Conservation (phyloP, 1,140 invertebrate species). For the Nixonia krombeini region DNA sequence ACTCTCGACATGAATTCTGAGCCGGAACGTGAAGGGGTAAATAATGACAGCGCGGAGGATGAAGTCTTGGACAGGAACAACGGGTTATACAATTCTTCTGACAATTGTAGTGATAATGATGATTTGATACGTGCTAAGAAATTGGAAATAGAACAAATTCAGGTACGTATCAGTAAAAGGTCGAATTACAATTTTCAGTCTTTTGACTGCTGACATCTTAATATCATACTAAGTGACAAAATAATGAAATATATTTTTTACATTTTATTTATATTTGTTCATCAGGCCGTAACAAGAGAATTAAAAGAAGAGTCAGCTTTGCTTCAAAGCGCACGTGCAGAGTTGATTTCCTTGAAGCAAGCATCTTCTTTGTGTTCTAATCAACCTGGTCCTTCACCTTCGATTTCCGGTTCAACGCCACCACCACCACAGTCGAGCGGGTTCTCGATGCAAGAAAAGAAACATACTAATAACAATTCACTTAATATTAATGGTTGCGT, state of each 20-base stretch:
- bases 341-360: slow-evolving; percentile 62
- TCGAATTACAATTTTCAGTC: no score
- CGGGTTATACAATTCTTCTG: slow-evolving; percentile 36
- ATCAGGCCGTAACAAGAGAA: slow-evolving; percentile 60
- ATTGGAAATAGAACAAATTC: slow-evolving; percentile 31
- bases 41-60: slow-evolving; percentile 6
- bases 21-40: slow-evolving; percentile 47
- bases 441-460: background rate
- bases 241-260: background rate
- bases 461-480: slow-evolving; percentile 48
- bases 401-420: slow-evolving; percentile 43
- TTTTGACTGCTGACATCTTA: no score
- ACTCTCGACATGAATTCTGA: slow-evolving; percentile 40
- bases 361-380: slow-evolving; percentile 15
- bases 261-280: slow-evolving; percentile 9
- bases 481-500: slow-evolving; percentile 39
- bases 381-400: slow-evolving; percentile 29
- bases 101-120: slow-evolving; percentile 49
- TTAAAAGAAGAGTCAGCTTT: slow-evolving; percentile 62
- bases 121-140: slow-evolving; percentile 23
- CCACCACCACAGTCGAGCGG: slow-evolving; percentile 26
- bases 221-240: background rate
- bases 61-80: slow-evolving; percentile 37
- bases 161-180: slow-evolving; percentile 27
- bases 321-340: slow-evolving; percentile 58